A percentile compares a stretch with the other conserved stretches of the same genome.
These are phyloP conservation scores for Oxyscelio sp. DNA, from an alignment of 2,888 invertebrate genomes.

Conservation along the genomic window DNA sequence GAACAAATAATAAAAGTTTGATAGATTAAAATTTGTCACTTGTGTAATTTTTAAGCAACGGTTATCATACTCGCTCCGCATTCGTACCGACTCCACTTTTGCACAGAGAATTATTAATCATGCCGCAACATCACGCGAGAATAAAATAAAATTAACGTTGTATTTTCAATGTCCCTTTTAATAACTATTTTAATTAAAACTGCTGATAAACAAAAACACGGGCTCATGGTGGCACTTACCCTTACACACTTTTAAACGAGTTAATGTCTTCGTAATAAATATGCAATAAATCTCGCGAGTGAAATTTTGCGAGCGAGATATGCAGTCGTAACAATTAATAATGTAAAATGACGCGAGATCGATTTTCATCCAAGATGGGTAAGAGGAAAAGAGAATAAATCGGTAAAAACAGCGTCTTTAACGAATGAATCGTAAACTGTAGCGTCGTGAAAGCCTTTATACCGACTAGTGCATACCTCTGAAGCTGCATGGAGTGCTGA, in stretches of 20 bases:
- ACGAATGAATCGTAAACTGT: conserved; percentile 72
- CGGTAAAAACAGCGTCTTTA: conserved; percentile 56
- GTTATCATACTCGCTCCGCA: conserved; percentile 30
- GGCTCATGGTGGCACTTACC: no score
- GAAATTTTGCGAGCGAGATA: neutral
- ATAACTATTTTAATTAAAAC: conserved; percentile 53
- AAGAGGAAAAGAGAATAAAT: conserved; percentile 36
- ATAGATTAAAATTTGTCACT: conserved; percentile 42
- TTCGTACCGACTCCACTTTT: conserved; percentile 35
- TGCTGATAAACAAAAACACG: conserved; percentile 29
- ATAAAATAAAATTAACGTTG: conserved; percentile 45
- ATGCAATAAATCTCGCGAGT: no score
- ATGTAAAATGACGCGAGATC: conserved; percentile 11
- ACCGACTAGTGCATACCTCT: conserved; percentile 70
- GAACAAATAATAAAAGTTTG: conserved; percentile 47
- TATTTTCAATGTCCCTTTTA: conserved; percentile 30
- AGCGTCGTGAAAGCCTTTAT: conserved; percentile 68
- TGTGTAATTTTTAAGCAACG: conserved; percentile 30
- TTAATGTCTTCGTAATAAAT: conserved; percentile 7
- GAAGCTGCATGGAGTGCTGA: conserved; percentile 70
- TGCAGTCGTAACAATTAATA: conserved; percentile 35
- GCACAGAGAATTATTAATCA: conserved; percentile 48
- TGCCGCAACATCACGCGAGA: conserved; percentile 30
- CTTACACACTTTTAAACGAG: neutral
- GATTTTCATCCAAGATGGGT: neutral